Base-by-base conservation (phyloP, 2,888 invertebrate species). In the Calliopum simillimum region DNA sequence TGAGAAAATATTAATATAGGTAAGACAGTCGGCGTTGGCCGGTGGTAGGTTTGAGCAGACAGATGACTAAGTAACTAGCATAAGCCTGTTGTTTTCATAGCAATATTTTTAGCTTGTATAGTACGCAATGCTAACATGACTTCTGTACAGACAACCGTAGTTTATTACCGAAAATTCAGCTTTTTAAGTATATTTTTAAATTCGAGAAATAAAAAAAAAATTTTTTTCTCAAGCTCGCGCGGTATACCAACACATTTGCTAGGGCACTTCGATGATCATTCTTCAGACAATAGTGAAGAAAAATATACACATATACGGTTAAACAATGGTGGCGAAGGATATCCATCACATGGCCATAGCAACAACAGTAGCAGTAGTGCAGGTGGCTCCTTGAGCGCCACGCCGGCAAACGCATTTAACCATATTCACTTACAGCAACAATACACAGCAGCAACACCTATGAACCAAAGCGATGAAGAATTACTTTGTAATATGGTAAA, bases 171-270 rank as follows among this genome's bases (percentile, higher is more conserved):
- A 12, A 53, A 16, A 23, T 53, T 66, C n/a, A 14, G 41, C 14
- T 21, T 4, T 25, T 68, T 61, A 4, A 49, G 2, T 51, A 59
- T 16, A 4, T 53, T 43, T 62, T 44, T 53, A 47, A 43, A n/a
- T 19, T 46, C n/a, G n/a, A n/a, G n/a, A n/a, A n/a, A n/a, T 16
- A 21, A 16, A 47, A 33, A 33, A 8, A 8, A 8, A 1, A 61
- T 61, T 49, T 23, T 62, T 21, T 14, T 51, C 58, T 59, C 3
- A 43, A 74, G 73, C 68, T 59, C 65, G 49, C 72, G 88, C 76
- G 89, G 89, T 65, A 87, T 88, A 77, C 87, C 89, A 41, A 87
- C 87, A 33, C 86, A 87, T 78, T 81, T 87, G 74, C 81, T 88
- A 78, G 81, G 80, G 33, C 77, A 80, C 58, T 82, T 82, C 59